These are phyloP conservation scores for Tetheella fluctuosa DNA, from an alignment of 2,888 invertebrate species.

Conservation along the genomic window DNA sequence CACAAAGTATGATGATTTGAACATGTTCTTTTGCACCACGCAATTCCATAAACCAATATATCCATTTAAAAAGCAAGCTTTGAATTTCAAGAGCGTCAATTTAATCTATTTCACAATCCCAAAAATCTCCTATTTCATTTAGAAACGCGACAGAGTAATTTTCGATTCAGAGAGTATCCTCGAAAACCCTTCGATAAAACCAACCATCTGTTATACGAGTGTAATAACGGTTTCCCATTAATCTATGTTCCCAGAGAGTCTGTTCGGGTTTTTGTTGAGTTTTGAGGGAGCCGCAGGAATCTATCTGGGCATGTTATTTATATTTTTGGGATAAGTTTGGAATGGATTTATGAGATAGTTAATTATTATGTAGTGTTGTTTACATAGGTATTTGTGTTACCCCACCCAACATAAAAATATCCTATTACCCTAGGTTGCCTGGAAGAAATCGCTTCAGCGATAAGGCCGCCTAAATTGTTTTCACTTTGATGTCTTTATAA, in stretches of 20 bases:
- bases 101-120: not conserved
- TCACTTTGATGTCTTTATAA: no score
- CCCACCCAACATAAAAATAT: no score
- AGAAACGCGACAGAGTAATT: slow-evolving; percentile 2
- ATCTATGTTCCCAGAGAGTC: slow-evolving; percentile 25
- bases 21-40: not conserved
- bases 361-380: no score
- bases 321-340: not conserved
- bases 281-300: slow-evolving; percentile 19
- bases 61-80: not conserved
- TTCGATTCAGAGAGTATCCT: not conserved
- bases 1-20: no score
- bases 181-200: slow-evolving; percentile 2
- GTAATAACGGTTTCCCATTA: slow-evolving; percentile 28
- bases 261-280: no score
- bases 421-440: no score
- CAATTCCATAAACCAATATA: not conserved
- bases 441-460: no score
- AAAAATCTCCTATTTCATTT: not conserved
- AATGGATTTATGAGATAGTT: not conserved
- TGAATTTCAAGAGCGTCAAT: not conserved
- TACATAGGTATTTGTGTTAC: no score
- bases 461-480: no score
- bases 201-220: slow-evolving; percentile 13
- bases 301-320: slow-evolving; percentile 8